phyloP scores from a whole-genome alignment of 1,140 invertebrate genomes.

The Whitmania pigra region DNA sequence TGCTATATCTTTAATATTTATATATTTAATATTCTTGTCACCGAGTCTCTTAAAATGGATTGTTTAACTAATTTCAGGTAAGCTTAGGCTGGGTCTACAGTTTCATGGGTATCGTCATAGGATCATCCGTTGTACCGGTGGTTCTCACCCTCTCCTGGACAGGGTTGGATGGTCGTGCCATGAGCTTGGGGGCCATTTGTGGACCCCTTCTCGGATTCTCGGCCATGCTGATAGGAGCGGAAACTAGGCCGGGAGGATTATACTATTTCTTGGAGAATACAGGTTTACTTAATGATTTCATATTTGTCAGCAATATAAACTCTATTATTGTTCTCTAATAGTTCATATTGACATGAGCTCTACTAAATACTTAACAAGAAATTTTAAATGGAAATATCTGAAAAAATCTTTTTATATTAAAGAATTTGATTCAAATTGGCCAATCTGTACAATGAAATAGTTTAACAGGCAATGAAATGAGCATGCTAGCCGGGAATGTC shows the following conservation, averaged over 20 bases:
- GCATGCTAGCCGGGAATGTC: constrained; percentile 42
- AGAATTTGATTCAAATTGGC: too few species aligned
- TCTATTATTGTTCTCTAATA: neutral
- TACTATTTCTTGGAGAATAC: constrained; percentile 37
- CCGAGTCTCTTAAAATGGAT: too few species aligned
- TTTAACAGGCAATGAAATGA: constrained; percentile 24
- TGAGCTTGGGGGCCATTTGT: constrained; percentile 37
- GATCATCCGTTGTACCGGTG: constrained; percentile 42
- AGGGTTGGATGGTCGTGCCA: constrained; percentile 35
- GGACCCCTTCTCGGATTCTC: constrained; percentile 36
- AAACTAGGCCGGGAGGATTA: constrained; percentile 36
- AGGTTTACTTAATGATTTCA: constrained; percentile 27
- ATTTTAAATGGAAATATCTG: too few species aligned
- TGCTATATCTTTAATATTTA: neutral
- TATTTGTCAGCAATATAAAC: neutral
- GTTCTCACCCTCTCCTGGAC: constrained; percentile 41
- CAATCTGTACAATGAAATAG: too few species aligned
- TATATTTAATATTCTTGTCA: neutral
- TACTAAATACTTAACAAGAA: too few species aligned
- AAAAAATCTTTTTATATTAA: too few species aligned
- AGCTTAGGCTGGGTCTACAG: constrained; percentile 41
- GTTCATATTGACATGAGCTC: too few species aligned
- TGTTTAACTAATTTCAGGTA: constrained; percentile 28
- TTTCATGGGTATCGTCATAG: constrained; percentile 43
- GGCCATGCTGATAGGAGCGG: constrained; percentile 38